phyloP scores from a whole-genome alignment of 2,113 vertebrate genomes.

The Vulpes lagopus region DNA sequence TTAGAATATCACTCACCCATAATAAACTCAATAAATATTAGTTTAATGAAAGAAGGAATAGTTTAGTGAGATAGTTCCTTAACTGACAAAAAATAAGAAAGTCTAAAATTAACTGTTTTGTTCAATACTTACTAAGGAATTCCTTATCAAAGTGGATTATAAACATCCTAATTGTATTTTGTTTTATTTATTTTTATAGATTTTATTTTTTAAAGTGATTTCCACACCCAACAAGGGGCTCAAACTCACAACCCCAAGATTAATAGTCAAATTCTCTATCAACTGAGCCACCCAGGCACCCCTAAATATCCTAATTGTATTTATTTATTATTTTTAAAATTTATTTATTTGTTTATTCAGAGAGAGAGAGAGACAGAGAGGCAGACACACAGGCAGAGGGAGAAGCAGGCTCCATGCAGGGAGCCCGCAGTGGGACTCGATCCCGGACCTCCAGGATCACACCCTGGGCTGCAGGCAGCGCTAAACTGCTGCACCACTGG shows the following conservation, averaged over 20 bases:
- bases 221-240: neutral
- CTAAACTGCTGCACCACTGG: too few relatives aligned
- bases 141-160: neutral
- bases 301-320: neutral
- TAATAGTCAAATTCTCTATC: neutral
- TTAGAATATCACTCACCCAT: neutral
- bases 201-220: neutral
- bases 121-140: neutral
- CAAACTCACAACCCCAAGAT: neutral
- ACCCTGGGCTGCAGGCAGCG: too few relatives aligned
- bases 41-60: neutral
- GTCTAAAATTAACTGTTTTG: neutral
- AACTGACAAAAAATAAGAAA: neutral
- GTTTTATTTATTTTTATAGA: neutral
- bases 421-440: too few relatives aligned
- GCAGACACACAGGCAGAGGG: too few relatives aligned
- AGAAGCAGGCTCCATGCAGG: too few relatives aligned
- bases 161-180: neutral
- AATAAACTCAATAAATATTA: neutral
- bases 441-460: too few relatives aligned
- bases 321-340: too few relatives aligned
- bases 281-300: neutral
- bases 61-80: neutral
- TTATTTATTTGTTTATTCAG: too few relatives aligned
- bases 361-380: too few relatives aligned